Evolutionary conservation across 2,113 vertebrate genomes (phyloP), one percentile per base, ranked within the genome.

Genomic region (Orycteropus afer): DNA sequence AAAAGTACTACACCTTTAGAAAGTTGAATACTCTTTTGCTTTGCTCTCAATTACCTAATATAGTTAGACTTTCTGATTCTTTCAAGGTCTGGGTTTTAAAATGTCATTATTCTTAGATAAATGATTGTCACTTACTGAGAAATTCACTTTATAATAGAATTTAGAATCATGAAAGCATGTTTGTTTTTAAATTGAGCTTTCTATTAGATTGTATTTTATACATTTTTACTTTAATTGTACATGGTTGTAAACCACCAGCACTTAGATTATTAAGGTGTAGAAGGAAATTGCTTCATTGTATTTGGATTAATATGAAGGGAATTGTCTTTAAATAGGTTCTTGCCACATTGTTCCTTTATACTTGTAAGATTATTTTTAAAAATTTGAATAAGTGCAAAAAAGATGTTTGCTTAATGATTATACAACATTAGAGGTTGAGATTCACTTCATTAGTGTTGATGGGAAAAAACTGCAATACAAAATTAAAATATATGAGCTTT

Each of bases 11-110:
- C 47, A 20, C 29, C 32, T 95, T 82, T 78, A 80, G 22, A 91
- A 63, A 78, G 45, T 85, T 83, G 40, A 83, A 34, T 80, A 47
- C 49, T 49, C 20, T 82, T 89, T 94, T 95, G 34, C 32, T 81
- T 92, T 85, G 29, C 42, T 92, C 79, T 17, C 13, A 1, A 17
- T 96, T 53, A 49, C 25, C 73, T 81, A 61, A 79, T 57, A 17
- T 32, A 40, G 47, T 76, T 90, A 67, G 47, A 82, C 17, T 90
- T 81, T 85, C 59, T 94, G 61, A 77, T 74, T 83, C 40, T 88
- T 76, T 94, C 73, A 78, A 92, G 45, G 15, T 65, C n/a, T 95
- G 61, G 10, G 8, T 93, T 96, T 88, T 85, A 90, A 88, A 90
- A 80, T 73, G 40, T 93, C 49, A 32, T 90, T 91, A 65, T 10